Percentiles rank a stretch among this genome's conserved stretches.
Conservation (phyloP, 2,888 invertebrate species). For the Eupeodes luniger region DNA sequence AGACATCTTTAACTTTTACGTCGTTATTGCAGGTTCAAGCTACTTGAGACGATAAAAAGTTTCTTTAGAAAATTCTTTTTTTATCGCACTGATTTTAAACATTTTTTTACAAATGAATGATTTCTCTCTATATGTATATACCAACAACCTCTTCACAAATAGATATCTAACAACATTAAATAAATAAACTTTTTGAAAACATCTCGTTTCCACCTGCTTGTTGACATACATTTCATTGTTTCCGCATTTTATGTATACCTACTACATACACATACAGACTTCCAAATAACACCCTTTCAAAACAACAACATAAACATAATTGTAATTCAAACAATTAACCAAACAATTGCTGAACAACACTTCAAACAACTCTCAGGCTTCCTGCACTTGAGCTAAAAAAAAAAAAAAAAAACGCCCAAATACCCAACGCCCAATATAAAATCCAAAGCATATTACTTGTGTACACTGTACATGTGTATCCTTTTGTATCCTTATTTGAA, state of each 20-base stretch:
- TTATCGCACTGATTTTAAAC: no score
- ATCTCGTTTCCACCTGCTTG: constrained; percentile 44
- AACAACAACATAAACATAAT: constrained; percentile 60
- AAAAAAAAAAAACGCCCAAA: neutral
- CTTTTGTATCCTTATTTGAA: constrained; percentile 68
- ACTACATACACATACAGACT: neutral
- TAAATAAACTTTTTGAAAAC: constrained; percentile 6
- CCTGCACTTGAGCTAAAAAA: constrained; percentile 16
- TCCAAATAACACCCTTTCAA: constrained; percentile 14
- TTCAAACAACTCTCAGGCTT: constrained; percentile 68
- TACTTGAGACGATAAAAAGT: no score
- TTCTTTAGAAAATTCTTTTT: no score
- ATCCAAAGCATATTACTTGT: constrained; percentile 54
- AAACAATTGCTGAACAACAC: constrained; percentile 76
- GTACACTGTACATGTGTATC: constrained; percentile 33
- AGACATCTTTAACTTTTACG: no score
- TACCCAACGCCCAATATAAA: constrained; percentile 19
- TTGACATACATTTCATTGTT: constrained; percentile 56
- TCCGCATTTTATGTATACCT: neutral
- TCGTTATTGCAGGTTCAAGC: no score
- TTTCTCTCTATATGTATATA: no score
- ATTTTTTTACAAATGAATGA: no score
- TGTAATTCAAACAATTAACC: constrained; percentile 76
- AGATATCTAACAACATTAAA: constrained; percentile 7
- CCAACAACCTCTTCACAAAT: no score